These are phyloP conservation scores for Lasioglossum morio DNA, from an alignment of 2,888 invertebrate genomes.

Conservation along the genomic window DNA sequence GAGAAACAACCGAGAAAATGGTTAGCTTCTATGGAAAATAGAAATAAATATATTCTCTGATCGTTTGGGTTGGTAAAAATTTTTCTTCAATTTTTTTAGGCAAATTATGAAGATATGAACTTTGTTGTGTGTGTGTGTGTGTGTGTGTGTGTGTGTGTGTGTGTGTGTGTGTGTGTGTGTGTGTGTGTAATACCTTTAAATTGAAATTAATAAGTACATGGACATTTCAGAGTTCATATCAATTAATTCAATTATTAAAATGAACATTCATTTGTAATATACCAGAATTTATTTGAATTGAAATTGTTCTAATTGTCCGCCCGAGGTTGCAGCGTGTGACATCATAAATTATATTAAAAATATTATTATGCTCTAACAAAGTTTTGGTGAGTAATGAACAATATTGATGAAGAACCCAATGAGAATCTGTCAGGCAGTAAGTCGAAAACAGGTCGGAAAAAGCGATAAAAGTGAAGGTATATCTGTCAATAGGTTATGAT, in stretches of 20 bases:
- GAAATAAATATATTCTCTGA: neutral
- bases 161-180: too few species aligned
- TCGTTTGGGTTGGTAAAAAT: neutral
- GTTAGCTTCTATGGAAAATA: neutral
- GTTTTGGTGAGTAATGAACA: neutral
- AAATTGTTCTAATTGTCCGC: neutral
- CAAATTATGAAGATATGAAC: neutral
- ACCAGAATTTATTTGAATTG: neutral
- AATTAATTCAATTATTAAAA: neutral
- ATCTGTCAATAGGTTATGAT: constrained; percentile 10
- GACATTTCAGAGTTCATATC: neutral
- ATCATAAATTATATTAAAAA: neutral
- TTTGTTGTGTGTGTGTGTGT: neutral
- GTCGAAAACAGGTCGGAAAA: neutral
- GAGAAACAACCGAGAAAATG: neutral
- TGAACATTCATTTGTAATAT: neutral
- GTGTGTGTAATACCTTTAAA: neutral
- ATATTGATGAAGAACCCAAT: neutral
- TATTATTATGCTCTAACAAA: neutral
- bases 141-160: too few species aligned
- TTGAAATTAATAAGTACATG: neutral
- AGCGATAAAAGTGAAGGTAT: neutral
- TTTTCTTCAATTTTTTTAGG: neutral
- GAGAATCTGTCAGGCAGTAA: neutral
- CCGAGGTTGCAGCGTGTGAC: neutral